Percentiles rank a stretch among this genome's conserved stretches.
Evolutionary conservation across 1,140 invertebrate species (phyloP).

Genomic region (Scaptodrosophila lebanonensis): DNA sequence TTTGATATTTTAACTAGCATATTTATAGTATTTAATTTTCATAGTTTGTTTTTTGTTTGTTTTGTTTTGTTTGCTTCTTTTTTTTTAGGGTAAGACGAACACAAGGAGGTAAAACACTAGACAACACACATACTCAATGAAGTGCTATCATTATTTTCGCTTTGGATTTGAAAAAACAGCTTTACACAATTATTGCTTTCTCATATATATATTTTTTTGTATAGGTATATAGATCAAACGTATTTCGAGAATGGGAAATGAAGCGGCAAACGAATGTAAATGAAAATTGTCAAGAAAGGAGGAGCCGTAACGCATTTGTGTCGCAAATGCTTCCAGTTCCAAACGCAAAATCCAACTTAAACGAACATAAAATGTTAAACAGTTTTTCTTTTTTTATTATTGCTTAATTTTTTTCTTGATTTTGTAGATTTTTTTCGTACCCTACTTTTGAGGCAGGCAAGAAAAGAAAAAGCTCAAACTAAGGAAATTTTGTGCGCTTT

Average conservation of each 20-base stretch:
- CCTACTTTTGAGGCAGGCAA: conserved; percentile 52
- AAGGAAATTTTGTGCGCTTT: conserved; percentile 45
- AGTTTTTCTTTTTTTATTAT: conserved; percentile 25
- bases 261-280: conserved; percentile 32
- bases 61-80: conserved; percentile 36
- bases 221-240: conserved; percentile 34
- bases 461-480: conserved; percentile 77
- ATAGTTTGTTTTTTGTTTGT: conserved; percentile 40
- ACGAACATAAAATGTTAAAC: conserved; percentile 29
- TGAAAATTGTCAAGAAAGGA: conserved; percentile 18
- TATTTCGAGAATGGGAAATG: conserved; percentile 41
- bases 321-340: too few relatives aligned
- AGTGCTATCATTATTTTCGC: conserved; percentile 77
- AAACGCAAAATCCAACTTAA: conserved; percentile 11
- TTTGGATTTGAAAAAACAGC: conserved; percentile 67
- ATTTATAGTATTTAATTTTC: conserved; percentile 46
- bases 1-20: conserved; percentile 12
- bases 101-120: conserved; percentile 84
- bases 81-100: conserved; percentile 81
- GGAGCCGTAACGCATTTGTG: too few relatives aligned
- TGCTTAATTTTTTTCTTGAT: conserved; percentile 13
- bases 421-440: conserved; percentile 25
- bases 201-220: conserved; percentile 41
- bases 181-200: conserved; percentile 39
- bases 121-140: conserved; percentile 82